Percentiles rank a stretch among this genome's conserved stretches.
These are phyloP conservation scores for Conus betulinus DNA, from an alignment of 1,140 invertebrate genomes.

Conservation along the genomic window DNA sequence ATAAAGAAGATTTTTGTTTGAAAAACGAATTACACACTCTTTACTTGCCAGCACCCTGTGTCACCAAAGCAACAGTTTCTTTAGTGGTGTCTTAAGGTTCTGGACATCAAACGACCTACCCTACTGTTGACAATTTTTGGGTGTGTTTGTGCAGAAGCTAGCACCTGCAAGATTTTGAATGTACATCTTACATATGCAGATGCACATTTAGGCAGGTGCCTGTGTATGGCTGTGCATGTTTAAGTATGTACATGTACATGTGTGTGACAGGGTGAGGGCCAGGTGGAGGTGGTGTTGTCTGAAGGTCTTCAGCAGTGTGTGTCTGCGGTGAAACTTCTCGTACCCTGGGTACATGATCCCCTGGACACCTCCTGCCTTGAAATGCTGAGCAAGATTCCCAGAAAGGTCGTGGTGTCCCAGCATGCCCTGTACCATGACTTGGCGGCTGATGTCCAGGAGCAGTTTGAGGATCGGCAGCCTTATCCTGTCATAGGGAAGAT, in stretches of 20 bases:
- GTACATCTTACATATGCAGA: too few relatives aligned
- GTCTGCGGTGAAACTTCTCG: background rate
- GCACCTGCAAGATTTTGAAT: too few relatives aligned
- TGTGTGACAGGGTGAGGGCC: constrained; percentile 9
- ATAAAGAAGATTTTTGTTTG: too few relatives aligned
- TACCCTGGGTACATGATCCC: constrained; percentile 43
- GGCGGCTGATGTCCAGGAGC: background rate
- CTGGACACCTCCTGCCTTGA: constrained; percentile 12
- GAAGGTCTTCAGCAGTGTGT: constrained; percentile 20
- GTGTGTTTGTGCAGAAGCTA: too few relatives aligned
- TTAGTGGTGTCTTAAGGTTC: too few relatives aligned
- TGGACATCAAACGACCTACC: too few relatives aligned
- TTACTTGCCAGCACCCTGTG: too few relatives aligned
- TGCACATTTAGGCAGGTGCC: background rate
- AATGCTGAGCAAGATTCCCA: constrained; percentile 28
- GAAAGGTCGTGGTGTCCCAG: background rate
- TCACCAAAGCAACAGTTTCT: too few relatives aligned
- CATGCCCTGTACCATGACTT: constrained; percentile 19
- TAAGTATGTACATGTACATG: background rate
- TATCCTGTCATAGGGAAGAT: constrained; percentile 39
- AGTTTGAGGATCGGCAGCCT: constrained; percentile 27
- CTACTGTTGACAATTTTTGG: too few relatives aligned
- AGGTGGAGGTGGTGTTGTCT: background rate
- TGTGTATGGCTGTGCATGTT: background rate
- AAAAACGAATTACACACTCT: too few relatives aligned